Conservation (phyloP, 2,888 invertebrate species). For the Amphipyra berbera region DNA sequence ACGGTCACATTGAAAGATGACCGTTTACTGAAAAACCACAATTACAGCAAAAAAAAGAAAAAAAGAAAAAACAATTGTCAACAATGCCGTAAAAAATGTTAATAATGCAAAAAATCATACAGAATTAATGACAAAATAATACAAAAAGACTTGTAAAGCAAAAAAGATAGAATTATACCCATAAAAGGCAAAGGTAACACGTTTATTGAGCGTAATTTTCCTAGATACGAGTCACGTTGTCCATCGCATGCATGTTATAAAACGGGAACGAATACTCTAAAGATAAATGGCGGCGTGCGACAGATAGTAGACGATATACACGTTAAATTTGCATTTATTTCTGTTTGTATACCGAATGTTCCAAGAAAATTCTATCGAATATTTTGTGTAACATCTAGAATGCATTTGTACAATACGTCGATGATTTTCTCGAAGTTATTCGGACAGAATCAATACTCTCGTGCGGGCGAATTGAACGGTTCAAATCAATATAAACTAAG, state of each 20-base stretch:
- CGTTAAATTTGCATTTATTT: not conserved
- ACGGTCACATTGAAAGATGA: not conserved
- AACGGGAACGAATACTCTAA: slow-evolving; percentile 53
- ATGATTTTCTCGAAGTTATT: not conserved
- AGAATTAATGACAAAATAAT: not conserved
- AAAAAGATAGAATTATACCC: slow-evolving; percentile 7
- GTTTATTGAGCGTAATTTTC: slow-evolving; percentile 53
- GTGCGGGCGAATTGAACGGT: too few species aligned
- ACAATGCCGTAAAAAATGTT: not conserved
- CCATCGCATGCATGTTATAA: slow-evolving; percentile 52
- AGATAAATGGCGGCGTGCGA: slow-evolving; percentile 36
- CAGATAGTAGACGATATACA: slow-evolving; percentile 29
- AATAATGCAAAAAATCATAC: not conserved
- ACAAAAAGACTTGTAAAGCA: not conserved
- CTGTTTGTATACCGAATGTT: not conserved
- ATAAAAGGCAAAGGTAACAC: slow-evolving; percentile 27
- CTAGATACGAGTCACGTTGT: slow-evolving; percentile 65
- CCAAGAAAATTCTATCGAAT: too few species aligned
- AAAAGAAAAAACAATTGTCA: not conserved
- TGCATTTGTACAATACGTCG: too few species aligned
- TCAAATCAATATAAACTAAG: too few species aligned
- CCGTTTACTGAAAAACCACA: not conserved
- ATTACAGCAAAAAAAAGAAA: not conserved
- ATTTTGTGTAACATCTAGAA: too few species aligned
- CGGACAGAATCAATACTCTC: not conserved